Conservation (phyloP, 2,888 invertebrate genomes). For the Drosophila parthenogenetica region DNA sequence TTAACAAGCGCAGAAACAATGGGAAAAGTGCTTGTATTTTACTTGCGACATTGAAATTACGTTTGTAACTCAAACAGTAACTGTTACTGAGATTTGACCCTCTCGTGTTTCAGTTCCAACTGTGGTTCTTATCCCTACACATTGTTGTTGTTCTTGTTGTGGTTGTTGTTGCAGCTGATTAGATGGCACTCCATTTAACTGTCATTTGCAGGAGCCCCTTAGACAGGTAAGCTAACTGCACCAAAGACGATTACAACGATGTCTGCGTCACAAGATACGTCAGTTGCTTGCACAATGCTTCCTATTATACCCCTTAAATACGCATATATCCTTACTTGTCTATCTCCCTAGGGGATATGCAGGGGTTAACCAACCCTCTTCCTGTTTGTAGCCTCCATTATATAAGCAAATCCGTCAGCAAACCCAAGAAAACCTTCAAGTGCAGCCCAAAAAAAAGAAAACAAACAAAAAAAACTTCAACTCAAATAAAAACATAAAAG, state of each 20-base stretch:
- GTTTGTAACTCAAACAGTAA: constrained; percentile 24
- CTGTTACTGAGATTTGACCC: constrained; percentile 28
- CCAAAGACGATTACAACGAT: constrained; percentile 43
- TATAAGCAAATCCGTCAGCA: constrained; percentile 17
- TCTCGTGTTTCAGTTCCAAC: constrained; percentile 1
- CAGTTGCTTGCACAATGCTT: constrained; percentile 44
- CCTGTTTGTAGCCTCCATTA: constrained; percentile 1
- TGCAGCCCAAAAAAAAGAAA: constrained; percentile 11
- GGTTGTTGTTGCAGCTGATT: constrained; percentile 58
- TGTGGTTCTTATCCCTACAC: constrained; percentile 1
- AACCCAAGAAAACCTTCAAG: constrained; percentile 24
- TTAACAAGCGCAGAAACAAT: constrained; percentile 1
- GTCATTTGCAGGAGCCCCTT: constrained; percentile 63
- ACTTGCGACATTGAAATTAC: constrained; percentile 22
- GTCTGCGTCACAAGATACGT: constrained; percentile 31
- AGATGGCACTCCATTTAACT: constrained; percentile 72
- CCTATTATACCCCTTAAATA: background rate
- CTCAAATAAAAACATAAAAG: constrained; percentile 1
- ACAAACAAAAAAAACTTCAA: constrained; percentile 13
- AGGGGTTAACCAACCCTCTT: background rate
- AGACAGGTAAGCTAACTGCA: constrained; percentile 44
- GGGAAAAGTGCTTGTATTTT: background rate
- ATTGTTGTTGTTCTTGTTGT: constrained; percentile 13
- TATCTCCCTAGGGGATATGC: background rate
- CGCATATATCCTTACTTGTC: no score